Evolutionary conservation across 23 tunicate genomes (phyloP).

Genomic region (Trididemnum clinides): DNA sequence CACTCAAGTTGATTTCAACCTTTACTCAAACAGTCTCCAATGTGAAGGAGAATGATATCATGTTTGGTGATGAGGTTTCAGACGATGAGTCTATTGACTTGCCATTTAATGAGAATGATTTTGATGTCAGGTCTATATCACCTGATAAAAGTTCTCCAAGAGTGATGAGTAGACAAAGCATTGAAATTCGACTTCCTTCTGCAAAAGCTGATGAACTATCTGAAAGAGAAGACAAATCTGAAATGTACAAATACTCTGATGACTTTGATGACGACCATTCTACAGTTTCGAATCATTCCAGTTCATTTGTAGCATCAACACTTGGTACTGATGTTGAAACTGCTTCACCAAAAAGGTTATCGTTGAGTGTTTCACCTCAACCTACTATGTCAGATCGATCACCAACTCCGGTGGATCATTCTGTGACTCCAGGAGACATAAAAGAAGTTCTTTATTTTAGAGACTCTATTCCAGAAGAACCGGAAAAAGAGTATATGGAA

Average conservation of each 20-base stretch:
- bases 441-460: too few relatives aligned
- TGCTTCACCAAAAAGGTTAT: conserved; percentile 10
- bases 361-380: conserved; percentile 43
- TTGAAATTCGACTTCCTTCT: conserved; percentile 66
- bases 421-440: background rate
- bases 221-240: conserved; percentile 1
- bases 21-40: conserved; percentile 16
- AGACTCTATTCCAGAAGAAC: conserved; percentile 24
- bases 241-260: conserved; percentile 62
- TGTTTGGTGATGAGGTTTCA: background rate
- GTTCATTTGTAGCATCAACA: background rate
- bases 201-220: conserved; percentile 22
- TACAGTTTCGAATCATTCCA: background rate
- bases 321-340: conserved; percentile 21
- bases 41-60: background rate
- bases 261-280: conserved; percentile 68
- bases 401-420: conserved; percentile 1
- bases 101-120: background rate
- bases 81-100: conserved; percentile 15
- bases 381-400: conserved; percentile 49
- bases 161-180: conserved; percentile 65
- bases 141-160: conserved; percentile 39
- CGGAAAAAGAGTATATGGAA: background rate
- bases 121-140: background rate
- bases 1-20: background rate